phyloP scores from a whole-genome alignment of 1,140 invertebrate species.

The Leptonema lineaticorne region DNA sequence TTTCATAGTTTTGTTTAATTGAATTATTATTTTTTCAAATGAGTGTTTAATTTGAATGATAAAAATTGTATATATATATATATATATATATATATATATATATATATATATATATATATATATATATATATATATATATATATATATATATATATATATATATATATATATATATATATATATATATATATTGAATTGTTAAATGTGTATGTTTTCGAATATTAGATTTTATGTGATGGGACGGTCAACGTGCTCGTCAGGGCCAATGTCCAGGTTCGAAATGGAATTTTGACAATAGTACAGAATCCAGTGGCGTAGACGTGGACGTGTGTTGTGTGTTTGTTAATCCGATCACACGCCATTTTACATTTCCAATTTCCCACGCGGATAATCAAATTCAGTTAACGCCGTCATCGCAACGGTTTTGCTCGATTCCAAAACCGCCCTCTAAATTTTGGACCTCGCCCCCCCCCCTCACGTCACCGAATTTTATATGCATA shows the following conservation, averaged over 20 bases:
- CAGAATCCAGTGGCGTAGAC: background rate
- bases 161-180: background rate
- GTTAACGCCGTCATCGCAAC: constrained; percentile 20
- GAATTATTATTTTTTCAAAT: too few species aligned
- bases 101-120: background rate
- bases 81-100: background rate
- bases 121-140: too few species aligned
- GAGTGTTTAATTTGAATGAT: too few species aligned
- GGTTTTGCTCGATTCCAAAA: too few species aligned
- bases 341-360: constrained; percentile 28
- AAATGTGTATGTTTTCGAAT: background rate
- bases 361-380: constrained; percentile 32
- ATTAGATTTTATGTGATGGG: constrained; percentile 10
- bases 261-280: background rate
- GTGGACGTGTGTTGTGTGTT: constrained; percentile 20
- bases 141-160: background rate
- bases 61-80: background rate
- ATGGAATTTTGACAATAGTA: constrained; percentile 8
- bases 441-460: too few species aligned
- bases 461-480: too few species aligned
- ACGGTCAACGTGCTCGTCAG: background rate
- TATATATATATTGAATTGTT: background rate
- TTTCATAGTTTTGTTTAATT: too few species aligned
- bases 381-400: constrained; percentile 32
- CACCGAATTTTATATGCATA: too few species aligned